phyloP scores from a whole-genome alignment of 2,888 invertebrate genomes.

The Sisyra terminalis region DNA sequence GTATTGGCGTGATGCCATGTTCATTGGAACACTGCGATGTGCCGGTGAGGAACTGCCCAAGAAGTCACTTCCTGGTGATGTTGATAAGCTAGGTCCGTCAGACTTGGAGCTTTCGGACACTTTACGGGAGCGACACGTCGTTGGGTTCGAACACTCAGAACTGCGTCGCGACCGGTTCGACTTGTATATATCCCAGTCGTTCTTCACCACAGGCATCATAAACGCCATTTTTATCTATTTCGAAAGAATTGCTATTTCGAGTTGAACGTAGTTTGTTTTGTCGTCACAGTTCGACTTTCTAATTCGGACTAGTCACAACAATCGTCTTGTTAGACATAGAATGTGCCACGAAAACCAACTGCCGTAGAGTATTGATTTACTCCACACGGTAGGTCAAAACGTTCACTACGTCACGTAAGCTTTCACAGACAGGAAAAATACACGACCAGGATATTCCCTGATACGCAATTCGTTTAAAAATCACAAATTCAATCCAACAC shows the following conservation, averaged over 20 bases:
- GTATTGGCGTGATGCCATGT: conserved; percentile 43
- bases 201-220: conserved; percentile 90
- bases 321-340: no score
- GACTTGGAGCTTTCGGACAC: conserved; percentile 58
- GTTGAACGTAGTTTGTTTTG: conserved; percentile 2
- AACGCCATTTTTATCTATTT: conserved; percentile 54
- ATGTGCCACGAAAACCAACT: no score
- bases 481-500: no score
- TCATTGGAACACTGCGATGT: conserved; percentile 49
- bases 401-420: background rate
- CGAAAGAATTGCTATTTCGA: conserved; percentile 11
- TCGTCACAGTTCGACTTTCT: no score
- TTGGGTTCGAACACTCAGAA: conserved; percentile 53
- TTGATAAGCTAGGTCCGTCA: conserved; percentile 52
- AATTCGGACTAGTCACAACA: no score
- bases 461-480: no score
- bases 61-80: conserved; percentile 44
- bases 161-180: conserved; percentile 58
- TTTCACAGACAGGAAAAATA: no score
- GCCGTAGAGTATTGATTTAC: conserved; percentile 2
- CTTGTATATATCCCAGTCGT: conserved; percentile 87
- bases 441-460: no score
- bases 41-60: conserved; percentile 32
- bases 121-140: conserved; percentile 46
- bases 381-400: conserved; percentile 2